phyloP scores from a whole-genome alignment of 2,888 invertebrate species.

The Kryphioiulus occultus region DNA sequence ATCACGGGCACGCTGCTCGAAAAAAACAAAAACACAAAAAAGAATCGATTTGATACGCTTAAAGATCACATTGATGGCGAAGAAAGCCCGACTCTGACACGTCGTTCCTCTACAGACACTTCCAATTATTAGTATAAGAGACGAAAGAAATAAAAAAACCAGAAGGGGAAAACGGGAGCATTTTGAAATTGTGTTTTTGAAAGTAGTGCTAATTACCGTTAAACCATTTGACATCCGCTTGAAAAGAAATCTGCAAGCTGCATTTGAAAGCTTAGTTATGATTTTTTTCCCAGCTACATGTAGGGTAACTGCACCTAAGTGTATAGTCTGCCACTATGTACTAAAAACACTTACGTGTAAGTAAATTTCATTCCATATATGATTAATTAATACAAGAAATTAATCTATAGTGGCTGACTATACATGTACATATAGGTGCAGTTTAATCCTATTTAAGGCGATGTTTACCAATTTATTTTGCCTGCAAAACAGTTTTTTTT shows the following conservation, averaged over 20 bases:
- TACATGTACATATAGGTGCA: no score
- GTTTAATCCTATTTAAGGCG: no score
- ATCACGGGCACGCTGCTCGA: constrained; percentile 16
- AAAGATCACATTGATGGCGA: constrained; percentile 23
- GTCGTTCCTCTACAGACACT: neutral
- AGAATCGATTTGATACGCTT: constrained; percentile 8
- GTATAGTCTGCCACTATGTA: no score
- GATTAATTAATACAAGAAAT: no score
- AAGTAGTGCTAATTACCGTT: neutral
- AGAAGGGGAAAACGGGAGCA: neutral
- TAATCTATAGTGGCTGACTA: no score
- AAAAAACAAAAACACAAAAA: neutral
- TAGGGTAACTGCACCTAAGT: no score
- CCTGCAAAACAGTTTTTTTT: no score
- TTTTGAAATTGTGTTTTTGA: neutral
- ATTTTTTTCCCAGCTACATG: neutral
- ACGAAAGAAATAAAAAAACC: neutral
- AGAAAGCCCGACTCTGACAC: neutral
- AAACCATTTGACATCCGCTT: neutral
- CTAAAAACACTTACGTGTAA: no score
- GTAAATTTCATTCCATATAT: no score
- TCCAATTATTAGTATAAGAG: neutral
- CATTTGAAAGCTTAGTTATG: neutral
- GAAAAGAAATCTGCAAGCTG: no score
- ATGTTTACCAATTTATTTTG: no score